A percentile compares a stretch with the other conserved stretches of the same genome.
These are phyloP conservation scores for Diplogasteroides magnus DNA, from an alignment of 1,140 invertebrate genomes.

Conservation along the genomic window DNA sequence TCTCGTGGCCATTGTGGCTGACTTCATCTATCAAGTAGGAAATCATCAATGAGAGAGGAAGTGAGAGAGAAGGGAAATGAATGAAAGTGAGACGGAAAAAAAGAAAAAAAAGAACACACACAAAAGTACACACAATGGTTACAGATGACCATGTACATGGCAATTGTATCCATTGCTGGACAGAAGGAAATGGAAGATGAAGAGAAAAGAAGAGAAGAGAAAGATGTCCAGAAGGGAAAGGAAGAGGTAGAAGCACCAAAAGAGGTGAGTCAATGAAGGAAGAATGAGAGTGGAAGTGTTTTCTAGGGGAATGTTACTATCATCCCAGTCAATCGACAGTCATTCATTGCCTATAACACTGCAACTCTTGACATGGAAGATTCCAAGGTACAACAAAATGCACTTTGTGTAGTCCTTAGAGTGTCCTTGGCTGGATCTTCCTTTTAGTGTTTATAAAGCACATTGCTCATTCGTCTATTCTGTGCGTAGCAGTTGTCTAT, in stretches of 20 bases:
- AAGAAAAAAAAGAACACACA: neutral
- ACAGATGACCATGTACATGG: slow-evolving; percentile 38
- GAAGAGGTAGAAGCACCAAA: slow-evolving; percentile 2
- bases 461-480: too few relatives aligned
- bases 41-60: slow-evolving; percentile 6
- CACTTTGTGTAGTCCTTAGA: too few relatives aligned
- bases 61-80: neutral
- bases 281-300: too few relatives aligned
- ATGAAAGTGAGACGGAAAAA: neutral
- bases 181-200: slow-evolving; percentile 29
- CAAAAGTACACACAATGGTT: neutral
- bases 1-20: slow-evolving; percentile 41
- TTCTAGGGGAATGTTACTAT: too few relatives aligned
- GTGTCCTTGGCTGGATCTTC: too few relatives aligned
- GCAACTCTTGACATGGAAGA: too few relatives aligned
- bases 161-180: slow-evolving; percentile 31
- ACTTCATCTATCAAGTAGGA: slow-evolving; percentile 40
- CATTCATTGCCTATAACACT: too few relatives aligned
- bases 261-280: neutral
- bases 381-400: slow-evolving; percentile 33
- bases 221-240: slow-evolving; percentile 4
- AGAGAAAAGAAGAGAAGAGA: slow-evolving; percentile 13
- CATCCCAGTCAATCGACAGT: neutral
- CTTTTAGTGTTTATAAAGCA: too few relatives aligned
- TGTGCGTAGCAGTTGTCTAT: too few relatives aligned